Evolutionary conservation across 2,888 invertebrate genomes (phyloP).

Genomic region (Brachyptera risi): DNA sequence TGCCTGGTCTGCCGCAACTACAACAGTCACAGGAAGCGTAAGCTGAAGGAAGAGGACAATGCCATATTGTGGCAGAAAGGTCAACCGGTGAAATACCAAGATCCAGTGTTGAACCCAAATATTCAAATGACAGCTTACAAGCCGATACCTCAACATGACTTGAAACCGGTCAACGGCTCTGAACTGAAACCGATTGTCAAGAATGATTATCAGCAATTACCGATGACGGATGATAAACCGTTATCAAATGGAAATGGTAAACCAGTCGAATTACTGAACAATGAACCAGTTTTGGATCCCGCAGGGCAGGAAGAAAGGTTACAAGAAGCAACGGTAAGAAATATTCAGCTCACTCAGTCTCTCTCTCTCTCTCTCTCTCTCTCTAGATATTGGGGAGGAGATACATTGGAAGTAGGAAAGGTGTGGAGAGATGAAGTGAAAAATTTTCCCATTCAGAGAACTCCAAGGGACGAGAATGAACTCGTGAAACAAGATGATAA

Average conservation of each 20-base stretch:
- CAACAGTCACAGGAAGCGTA: conserved; percentile 64
- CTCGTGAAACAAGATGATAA: no score
- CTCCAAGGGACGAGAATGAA: no score
- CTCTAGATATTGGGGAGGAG: no score
- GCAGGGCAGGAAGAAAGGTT: no score
- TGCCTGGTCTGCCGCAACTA: conserved; percentile 75
- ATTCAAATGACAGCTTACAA: conserved; percentile 40
- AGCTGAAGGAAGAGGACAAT: conserved; percentile 68
- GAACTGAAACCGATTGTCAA: conserved; percentile 39
- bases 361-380: no score
- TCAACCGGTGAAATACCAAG: conserved; percentile 62
- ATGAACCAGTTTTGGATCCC: no score
- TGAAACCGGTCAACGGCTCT: conserved; percentile 40
- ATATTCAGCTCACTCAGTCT: no score
- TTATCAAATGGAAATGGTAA: background rate
- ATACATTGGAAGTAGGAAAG: no score
- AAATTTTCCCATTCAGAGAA: no score
- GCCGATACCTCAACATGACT: conserved; percentile 35
- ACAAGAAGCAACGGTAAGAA: no score
- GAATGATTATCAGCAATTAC: conserved; percentile 44
- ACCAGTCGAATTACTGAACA: no score
- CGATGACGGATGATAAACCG: background rate
- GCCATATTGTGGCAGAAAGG: conserved; percentile 69
- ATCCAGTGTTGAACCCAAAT: background rate
- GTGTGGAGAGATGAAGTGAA: no score